These are phyloP conservation scores for Holocentrus rufus DNA, from an alignment of 2,797 vertebrate genomes.

Conservation along the genomic window DNA sequence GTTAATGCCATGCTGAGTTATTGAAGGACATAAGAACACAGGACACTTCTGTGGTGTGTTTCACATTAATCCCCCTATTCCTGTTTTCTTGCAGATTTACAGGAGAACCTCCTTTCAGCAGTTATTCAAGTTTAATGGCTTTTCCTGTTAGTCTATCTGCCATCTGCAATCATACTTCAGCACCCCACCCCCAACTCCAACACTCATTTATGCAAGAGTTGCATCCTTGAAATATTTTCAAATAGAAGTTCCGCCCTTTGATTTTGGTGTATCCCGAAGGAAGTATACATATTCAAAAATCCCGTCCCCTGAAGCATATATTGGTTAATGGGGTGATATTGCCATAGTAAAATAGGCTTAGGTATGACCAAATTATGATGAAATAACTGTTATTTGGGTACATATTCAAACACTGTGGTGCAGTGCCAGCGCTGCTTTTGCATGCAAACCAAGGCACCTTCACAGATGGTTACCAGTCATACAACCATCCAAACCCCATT, in stretches of 20 bases:
- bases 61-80: conserved; percentile 5
- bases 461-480: conserved; percentile 1
- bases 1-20: neutral
- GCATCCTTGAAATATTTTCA: conserved; percentile 22
- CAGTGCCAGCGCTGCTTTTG: neutral
- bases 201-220: conserved; percentile 27
- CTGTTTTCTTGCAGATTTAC: conserved; percentile 6
- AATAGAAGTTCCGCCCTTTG: conserved; percentile 2
- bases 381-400: conserved; percentile 24
- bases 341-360: conserved; percentile 2
- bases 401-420: neutral
- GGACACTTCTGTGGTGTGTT: conserved; percentile 1
- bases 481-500: conserved; percentile 2
- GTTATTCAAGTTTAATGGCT: conserved; percentile 54
- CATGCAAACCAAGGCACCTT: neutral
- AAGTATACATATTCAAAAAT: conserved; percentile 26
- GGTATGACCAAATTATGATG: conserved; percentile 19
- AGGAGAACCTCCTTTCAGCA: conserved; percentile 42
- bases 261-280: conserved; percentile 19
- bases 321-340: conserved; percentile 20
- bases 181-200: conserved; percentile 7
- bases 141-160: conserved; percentile 50
- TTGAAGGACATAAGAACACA: neutral
- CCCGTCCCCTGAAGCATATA: conserved; percentile 11
- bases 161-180: conserved; percentile 50